Evolutionary conservation across 2,888 invertebrate genomes (phyloP).

Genomic region (Drosophila parthenogenetica): DNA sequence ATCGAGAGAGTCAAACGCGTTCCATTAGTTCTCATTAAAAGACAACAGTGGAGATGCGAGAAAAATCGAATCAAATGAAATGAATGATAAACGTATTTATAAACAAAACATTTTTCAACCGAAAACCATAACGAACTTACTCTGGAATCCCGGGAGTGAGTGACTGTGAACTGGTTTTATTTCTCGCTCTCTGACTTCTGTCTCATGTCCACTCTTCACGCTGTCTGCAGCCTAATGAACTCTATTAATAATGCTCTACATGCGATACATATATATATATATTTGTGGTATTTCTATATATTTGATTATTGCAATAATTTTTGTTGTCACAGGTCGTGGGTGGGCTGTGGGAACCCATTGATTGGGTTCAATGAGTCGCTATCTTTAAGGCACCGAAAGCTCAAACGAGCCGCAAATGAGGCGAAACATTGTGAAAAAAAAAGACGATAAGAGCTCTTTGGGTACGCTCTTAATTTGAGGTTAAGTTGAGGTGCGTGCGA

Average conservation of each 20-base stretch:
- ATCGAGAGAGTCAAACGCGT: slow-evolving; percentile 44
- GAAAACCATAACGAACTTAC: slow-evolving; percentile 53
- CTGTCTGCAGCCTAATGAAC: slow-evolving; percentile 61
- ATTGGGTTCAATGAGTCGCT: slow-evolving; percentile 28
- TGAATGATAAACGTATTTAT: slow-evolving; percentile 63
- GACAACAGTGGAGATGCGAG: slow-evolving; percentile 15
- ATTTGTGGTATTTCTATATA: slow-evolving; percentile 13
- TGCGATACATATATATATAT: slow-evolving; percentile 21
- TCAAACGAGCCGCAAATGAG: slow-evolving; percentile 51
- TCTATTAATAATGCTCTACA: slow-evolving; percentile 55
- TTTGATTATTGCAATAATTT: slow-evolving; percentile 57
- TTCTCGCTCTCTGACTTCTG: neutral
- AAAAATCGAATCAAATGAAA: slow-evolving; percentile 20
- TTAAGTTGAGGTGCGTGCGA: slow-evolving; percentile 16
- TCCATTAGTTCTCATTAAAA: slow-evolving; percentile 66
- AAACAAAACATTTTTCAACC: slow-evolving; percentile 72
- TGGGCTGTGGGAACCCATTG: slow-evolving; percentile 33
- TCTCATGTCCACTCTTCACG: slow-evolving; percentile 9
- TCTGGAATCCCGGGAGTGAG: slow-evolving; percentile 34
- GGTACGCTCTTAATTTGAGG: slow-evolving; percentile 5
- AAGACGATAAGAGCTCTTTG: slow-evolving; percentile 28
- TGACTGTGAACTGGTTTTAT: slow-evolving; percentile 36
- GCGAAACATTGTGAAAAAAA: slow-evolving; percentile 36
- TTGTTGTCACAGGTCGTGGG: slow-evolving; percentile 35
- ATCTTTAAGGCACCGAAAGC: slow-evolving; percentile 16